Conservation (phyloP, 1,140 invertebrate genomes). For the Sipha flava region DNA sequence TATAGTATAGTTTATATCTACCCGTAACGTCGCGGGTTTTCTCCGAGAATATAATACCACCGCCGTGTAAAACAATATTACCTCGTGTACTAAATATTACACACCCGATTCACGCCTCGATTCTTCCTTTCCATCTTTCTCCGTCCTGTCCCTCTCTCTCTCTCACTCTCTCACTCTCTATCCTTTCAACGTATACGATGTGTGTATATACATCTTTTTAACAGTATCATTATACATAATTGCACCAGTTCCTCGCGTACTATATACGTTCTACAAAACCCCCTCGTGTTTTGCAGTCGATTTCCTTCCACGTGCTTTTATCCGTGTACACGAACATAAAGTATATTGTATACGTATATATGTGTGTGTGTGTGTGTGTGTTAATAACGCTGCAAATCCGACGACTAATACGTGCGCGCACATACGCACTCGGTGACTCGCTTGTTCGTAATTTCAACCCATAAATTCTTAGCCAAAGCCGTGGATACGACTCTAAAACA, state of each 20-base stretch:
- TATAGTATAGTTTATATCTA: background rate
- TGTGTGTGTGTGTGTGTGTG: background rate
- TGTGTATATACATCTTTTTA: background rate
- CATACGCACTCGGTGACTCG: background rate
- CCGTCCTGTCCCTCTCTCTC: background rate
- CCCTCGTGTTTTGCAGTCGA: too few species aligned
- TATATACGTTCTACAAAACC: background rate
- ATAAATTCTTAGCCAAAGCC: background rate
- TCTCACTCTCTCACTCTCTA: background rate
- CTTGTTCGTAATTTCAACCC: background rate
- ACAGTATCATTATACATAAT: constrained; percentile 18
- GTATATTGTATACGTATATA: too few species aligned
- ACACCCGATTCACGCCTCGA: background rate
- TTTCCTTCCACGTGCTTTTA: background rate
- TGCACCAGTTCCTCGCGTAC: background rate
- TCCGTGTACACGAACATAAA: too few species aligned
- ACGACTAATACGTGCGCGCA: background rate
- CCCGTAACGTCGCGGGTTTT: background rate
- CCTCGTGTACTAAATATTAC: background rate
- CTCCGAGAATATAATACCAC: background rate
- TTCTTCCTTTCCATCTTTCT: background rate
- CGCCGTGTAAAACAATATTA: background rate
- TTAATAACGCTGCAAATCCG: background rate
- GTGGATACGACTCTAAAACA: background rate
- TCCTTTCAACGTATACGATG: background rate